These are phyloP conservation scores for Aramus guarauna DNA, from an alignment of 2,113 vertebrate genomes.

Conservation along the genomic window DNA sequence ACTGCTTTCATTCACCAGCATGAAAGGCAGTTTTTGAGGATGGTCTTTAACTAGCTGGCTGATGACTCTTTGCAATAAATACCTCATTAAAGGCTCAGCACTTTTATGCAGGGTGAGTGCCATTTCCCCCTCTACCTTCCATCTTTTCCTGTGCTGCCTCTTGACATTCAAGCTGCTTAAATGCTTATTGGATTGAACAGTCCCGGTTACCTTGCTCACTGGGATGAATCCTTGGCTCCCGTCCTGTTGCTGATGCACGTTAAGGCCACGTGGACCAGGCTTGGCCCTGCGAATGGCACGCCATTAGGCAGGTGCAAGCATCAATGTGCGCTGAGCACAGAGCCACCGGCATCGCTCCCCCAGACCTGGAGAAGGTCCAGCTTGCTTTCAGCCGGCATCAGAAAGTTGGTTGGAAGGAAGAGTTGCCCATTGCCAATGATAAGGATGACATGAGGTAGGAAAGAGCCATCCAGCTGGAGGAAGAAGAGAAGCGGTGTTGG, in stretches of 20 bases:
- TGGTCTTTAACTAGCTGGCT: constrained; percentile 8
- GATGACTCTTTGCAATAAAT: constrained; percentile 26
- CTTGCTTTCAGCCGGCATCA: neutral
- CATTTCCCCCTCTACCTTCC: neutral
- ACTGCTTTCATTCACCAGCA: neutral
- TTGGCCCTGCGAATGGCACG: neutral
- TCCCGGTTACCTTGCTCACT: neutral
- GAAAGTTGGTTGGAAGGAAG: constrained; percentile 2
- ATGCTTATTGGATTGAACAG: neutral
- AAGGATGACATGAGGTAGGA: neutral
- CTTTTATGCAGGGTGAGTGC: neutral
- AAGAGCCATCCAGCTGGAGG: neutral
- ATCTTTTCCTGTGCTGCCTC: neutral
- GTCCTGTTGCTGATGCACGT: neutral
- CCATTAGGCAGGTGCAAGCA: constrained; percentile 28
- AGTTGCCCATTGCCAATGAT: neutral
- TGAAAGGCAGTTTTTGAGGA: neutral
- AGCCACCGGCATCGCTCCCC: neutral
- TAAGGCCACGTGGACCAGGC: neutral
- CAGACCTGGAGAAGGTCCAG: neutral
- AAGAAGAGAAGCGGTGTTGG: neutral
- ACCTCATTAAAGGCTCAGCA: constrained; percentile 23
- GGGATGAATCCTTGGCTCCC: neutral
- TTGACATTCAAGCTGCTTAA: neutral
- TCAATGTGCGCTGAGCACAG: neutral